A percentile compares a stretch with the other conserved stretches of the same genome.
Evolutionary conservation across 2,888 invertebrate genomes (phyloP).

Genomic region (Muscina levida): DNA sequence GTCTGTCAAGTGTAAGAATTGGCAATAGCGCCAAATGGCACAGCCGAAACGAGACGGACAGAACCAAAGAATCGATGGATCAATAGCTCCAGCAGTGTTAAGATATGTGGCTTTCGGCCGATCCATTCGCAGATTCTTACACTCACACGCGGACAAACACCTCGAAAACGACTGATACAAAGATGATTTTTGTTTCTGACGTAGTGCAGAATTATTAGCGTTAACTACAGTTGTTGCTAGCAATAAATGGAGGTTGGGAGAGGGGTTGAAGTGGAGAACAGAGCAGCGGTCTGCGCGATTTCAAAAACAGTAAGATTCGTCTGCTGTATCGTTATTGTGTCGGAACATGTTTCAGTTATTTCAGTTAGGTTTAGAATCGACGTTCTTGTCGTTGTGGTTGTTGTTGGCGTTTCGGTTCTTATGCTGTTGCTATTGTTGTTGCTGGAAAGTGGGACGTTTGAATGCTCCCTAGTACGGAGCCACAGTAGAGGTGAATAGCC

Average conservation of each 20-base stretch:
- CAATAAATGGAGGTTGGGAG: slow-evolving; percentile 17
- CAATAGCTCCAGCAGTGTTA: background rate
- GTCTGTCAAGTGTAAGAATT: slow-evolving; percentile 40
- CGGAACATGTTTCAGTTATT: slow-evolving; percentile 59
- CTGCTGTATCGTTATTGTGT: slow-evolving; percentile 46
- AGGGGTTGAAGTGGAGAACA: slow-evolving; percentile 37
- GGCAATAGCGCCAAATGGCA: slow-evolving; percentile 37
- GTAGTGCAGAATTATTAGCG: slow-evolving; percentile 25
- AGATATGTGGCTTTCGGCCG: slow-evolving; percentile 43
- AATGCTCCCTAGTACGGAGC: slow-evolving; percentile 50
- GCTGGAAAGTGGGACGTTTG: slow-evolving; percentile 69
- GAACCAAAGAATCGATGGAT: background rate
- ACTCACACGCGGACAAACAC: background rate
- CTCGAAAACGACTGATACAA: background rate
- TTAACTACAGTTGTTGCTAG: slow-evolving; percentile 16
- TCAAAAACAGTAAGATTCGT: slow-evolving; percentile 41
- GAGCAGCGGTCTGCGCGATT: slow-evolving; percentile 36
- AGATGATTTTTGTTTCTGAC: slow-evolving; percentile 2
- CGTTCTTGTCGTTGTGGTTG: slow-evolving; percentile 14
- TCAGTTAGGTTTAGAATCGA: slow-evolving; percentile 59
- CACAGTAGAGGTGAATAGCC: slow-evolving; percentile 78
- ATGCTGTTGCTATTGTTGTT: slow-evolving; percentile 37
- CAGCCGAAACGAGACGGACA: slow-evolving; percentile 9
- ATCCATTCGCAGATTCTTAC: too few species aligned
- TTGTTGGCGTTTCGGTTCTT: background rate